Base-by-base conservation (phyloP, 2,888 invertebrate genomes). In the Shargacucullia verbasci region DNA sequence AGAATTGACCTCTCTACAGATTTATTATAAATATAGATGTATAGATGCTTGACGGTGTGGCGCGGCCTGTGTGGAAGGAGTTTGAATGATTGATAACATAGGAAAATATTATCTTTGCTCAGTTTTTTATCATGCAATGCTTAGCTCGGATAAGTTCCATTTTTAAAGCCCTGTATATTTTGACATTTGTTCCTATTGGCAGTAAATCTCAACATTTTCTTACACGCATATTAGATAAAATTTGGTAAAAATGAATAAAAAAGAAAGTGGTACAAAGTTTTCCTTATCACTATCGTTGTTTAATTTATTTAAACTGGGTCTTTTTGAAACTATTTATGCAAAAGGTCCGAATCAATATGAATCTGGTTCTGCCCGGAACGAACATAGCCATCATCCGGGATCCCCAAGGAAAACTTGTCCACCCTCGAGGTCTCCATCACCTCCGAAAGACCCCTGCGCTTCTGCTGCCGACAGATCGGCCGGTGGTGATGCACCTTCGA, bases 271-370 rank as follows among this genome's bases (percentile, higher is more conserved):
- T 29, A 40, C 45, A 0, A 76, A 76, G 43, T 77, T 76, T 53
- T 80, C 78, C n/a, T 69, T 80, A 44, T 79, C 81, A 38, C 46
- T 91, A 39, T 82, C 84, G 34, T 60, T 91, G 52, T 78, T 81
- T 8, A 89, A 88, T 78, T 75, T 92, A 56, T 73, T 91, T 34
- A 88, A 82, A 69, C 62, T 85, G 37, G 79, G 83, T 34, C 67
- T 89, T 49, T 88, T 91, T 71, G 84, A 89, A 59, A 85, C 84
- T 8, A 79, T 91, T 60, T 84, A 90, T 63, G 92, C 92, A 1
- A 91, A 86, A 73, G 83, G 80, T 15, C 59, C 50, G 13, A 33
- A 27, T 20, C 40, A 11, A 11, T 13, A 4, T 40, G 72, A 71
- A 34, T 41, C 76, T 38, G 71, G 63, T 63, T 78, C 86, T 15